phyloP scores from a whole-genome alignment of 2,797 vertebrate species.

The Steatocranus sp. region DNA sequence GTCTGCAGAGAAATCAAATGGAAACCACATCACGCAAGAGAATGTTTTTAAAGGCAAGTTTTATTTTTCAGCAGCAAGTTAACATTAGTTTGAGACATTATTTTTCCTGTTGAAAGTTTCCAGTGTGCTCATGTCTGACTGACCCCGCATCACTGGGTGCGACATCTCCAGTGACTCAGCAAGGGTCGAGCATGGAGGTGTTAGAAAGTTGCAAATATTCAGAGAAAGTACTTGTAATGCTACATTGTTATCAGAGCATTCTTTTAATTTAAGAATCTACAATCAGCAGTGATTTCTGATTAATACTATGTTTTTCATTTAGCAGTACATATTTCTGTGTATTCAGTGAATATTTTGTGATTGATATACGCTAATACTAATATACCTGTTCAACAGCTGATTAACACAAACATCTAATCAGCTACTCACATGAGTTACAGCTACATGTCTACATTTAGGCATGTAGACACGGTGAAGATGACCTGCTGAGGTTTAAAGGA shows the following conservation, averaged over 20 bases:
- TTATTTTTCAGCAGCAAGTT: background rate
- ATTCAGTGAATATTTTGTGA: background rate
- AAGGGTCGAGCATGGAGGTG: background rate
- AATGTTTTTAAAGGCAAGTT: background rate
- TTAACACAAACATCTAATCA: background rate
- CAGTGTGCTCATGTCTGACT: background rate
- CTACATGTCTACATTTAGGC: background rate
- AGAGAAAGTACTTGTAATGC: background rate
- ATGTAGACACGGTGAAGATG: background rate
- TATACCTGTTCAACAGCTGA: background rate
- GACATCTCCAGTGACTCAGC: background rate
- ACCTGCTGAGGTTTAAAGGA: background rate
- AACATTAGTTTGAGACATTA: background rate
- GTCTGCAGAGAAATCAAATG: background rate
- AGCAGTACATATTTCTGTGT: background rate
- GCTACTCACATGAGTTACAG: background rate
- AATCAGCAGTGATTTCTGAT: background rate
- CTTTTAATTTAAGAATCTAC: background rate
- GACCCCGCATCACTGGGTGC: background rate
- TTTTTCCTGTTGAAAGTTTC: background rate
- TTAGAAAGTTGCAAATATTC: background rate
- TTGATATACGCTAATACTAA: background rate
- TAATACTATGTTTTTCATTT: background rate
- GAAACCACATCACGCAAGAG: background rate
- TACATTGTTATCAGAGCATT: background rate